Evolutionary conservation across 2,113 vertebrate genomes (phyloP).

Genomic region (Protomyctophum bolini): DNA sequence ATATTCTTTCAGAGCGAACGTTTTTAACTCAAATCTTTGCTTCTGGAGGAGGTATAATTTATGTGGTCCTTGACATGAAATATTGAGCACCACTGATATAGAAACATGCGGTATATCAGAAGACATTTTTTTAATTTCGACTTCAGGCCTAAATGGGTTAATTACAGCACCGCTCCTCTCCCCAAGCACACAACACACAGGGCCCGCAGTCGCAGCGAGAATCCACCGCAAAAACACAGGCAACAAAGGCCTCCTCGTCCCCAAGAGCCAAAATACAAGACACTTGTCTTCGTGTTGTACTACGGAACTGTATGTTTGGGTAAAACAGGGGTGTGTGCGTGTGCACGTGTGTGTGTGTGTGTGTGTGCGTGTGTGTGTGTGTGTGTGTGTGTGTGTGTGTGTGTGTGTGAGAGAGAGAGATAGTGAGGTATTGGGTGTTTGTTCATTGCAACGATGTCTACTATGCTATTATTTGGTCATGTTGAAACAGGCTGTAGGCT

Average conservation of each 20-base stretch:
- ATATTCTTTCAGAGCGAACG: too few species aligned
- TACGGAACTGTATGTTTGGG: constrained; percentile 43
- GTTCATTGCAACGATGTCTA: constrained; percentile 59
- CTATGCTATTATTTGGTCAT: constrained; percentile 72
- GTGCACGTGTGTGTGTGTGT: background rate
- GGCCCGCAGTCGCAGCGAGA: constrained; percentile 45
- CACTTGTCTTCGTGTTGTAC: constrained; percentile 36
- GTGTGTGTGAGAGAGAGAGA: constrained; percentile 23
- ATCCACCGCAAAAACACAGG: constrained; percentile 48
- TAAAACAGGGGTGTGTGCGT: constrained; percentile 27
- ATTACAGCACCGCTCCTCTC: constrained; percentile 70
- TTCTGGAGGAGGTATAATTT: too few species aligned
- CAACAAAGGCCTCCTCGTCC: constrained; percentile 36
- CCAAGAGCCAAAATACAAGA: constrained; percentile 54
- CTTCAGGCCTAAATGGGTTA: too few species aligned
- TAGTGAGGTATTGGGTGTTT: constrained; percentile 59
- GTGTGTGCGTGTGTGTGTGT: constrained; percentile 6
- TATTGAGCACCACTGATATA: too few species aligned
- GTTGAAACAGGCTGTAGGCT: constrained; percentile 64
- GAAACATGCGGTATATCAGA: too few species aligned
- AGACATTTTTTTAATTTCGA: too few species aligned
- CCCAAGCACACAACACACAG: constrained; percentile 40
- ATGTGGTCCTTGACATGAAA: too few species aligned
- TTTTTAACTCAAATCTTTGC: too few species aligned
- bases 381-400: constrained; percentile 27